phyloP scores from a whole-genome alignment of 2,113 vertebrate species.

The Ammospiza caudacuta region DNA sequence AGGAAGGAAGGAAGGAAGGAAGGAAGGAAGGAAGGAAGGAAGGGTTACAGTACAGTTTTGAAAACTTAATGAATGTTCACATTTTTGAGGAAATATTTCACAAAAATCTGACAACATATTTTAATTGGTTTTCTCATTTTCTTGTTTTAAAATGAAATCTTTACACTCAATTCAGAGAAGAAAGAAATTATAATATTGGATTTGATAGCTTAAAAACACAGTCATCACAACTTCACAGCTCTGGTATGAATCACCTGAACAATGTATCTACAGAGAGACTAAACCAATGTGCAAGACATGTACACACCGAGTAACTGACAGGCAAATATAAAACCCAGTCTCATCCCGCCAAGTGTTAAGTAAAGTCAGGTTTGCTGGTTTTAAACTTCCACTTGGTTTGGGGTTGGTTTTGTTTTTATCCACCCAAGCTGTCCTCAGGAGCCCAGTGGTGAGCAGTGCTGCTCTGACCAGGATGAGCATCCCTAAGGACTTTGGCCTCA shows the following conservation, averaged over 20 bases:
- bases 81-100: not conserved
- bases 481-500: not conserved
- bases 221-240: not conserved
- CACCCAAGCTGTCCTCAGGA: no score
- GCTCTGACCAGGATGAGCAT: not conserved
- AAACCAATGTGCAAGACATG: not conserved
- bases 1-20: no score
- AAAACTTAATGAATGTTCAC: not conserved
- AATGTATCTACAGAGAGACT: not conserved
- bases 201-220: not conserved
- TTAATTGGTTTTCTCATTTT: not conserved
- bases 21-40: no score
- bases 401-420: not conserved
- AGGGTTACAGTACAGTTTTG: not conserved
- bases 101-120: not conserved
- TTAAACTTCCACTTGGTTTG: not conserved
- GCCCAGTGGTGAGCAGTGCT: rapidly evolving
- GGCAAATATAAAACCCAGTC: not conserved
- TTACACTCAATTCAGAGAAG: not conserved
- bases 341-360: not conserved
- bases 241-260: not conserved
- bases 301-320: not conserved
- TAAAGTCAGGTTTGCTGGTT: not conserved
- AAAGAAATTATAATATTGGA: not conserved
- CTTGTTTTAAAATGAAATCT: not conserved